A percentile compares a stretch with the other conserved stretches of the same genome.
Evolutionary conservation across 2,888 invertebrate species (phyloP).

Genomic region (Brachyptera risi): DNA sequence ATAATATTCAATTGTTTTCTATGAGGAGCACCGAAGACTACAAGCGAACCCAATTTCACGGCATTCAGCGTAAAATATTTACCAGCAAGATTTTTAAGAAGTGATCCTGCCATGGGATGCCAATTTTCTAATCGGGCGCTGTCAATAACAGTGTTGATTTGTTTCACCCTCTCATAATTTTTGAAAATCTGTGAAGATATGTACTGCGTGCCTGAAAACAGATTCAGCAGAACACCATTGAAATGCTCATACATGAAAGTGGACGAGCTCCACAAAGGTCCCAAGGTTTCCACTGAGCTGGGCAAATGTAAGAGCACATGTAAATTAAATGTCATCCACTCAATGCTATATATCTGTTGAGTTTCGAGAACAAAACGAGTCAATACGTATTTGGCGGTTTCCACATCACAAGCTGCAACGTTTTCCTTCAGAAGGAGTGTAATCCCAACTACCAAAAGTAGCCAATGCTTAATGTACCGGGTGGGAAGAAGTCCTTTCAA

Average conservation of each 20-base stretch:
- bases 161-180: not conserved
- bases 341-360: not conserved
- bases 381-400: not conserved
- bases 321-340: not conserved
- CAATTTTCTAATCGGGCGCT: not conserved
- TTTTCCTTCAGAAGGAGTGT: not conserved
- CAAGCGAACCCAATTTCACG: not conserved
- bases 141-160: not conserved
- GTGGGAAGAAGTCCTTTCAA: no score
- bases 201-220: not conserved
- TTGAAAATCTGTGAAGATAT: not conserved
- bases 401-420: not conserved
- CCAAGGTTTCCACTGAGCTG: not conserved
- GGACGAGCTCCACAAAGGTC: not conserved
- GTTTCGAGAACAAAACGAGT: not conserved
- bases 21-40: not conserved
- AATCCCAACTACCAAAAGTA: not conserved
- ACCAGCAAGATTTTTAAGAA: not conserved
- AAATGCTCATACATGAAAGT: not conserved
- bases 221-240: not conserved
- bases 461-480: slow-evolving; percentile 15
- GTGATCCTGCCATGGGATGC: not conserved
- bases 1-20: not conserved
- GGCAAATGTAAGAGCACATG: not conserved
- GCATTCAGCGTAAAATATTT: not conserved